Percentiles rank a stretch among this genome's conserved stretches.
These are phyloP conservation scores for Standfussiana lucernea DNA, from an alignment of 2,888 invertebrate species.

Conservation along the genomic window DNA sequence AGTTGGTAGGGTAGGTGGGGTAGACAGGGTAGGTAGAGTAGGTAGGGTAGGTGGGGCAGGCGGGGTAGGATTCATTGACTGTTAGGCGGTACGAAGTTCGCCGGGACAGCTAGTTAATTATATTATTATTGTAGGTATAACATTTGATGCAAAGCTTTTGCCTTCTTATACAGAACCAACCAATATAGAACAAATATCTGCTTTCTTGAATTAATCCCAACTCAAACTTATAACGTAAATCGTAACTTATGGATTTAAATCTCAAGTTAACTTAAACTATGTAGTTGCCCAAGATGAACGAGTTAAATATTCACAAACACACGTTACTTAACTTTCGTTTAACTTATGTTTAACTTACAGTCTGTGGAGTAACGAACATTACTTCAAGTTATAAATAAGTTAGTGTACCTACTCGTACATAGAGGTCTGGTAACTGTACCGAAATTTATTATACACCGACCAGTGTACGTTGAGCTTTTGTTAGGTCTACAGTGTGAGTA, in stretches of 20 bases:
- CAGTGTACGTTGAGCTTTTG: slow-evolving; percentile 19
- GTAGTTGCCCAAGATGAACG: slow-evolving; percentile 9
- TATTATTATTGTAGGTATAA: not conserved
- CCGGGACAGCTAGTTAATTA: no score
- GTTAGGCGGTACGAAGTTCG: no score
- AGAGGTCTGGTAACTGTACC: slow-evolving; percentile 53
- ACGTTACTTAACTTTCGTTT: slow-evolving; percentile 43
- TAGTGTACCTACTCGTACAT: slow-evolving; percentile 44
- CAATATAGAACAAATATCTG: not conserved
- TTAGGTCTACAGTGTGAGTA: not conserved
- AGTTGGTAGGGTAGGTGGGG: no score
- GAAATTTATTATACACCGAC: slow-evolving; percentile 11
- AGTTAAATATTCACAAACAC: slow-evolving; percentile 41
- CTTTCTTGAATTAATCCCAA: not conserved
- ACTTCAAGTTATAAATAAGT: slow-evolving; percentile 56
- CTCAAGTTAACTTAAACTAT: slow-evolving; percentile 1
- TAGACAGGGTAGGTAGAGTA: no score
- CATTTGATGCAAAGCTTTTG: not conserved
- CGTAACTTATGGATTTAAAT: not conserved
- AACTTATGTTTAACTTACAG: slow-evolving; percentile 54
- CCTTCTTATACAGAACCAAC: not conserved
- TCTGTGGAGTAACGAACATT: slow-evolving; percentile 46
- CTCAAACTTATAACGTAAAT: not conserved
- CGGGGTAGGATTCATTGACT: no score
- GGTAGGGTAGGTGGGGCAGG: no score